A percentile compares a stretch with the other conserved stretches of the same genome.
These are phyloP conservation scores for human (Homo sapiens) DNA, from an alignment of 2,113 vertebrate genomes.

Conservation along the genomic window GRCh38 chr21:37800501-37801000, in stretches of 20 bases:
- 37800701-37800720: neutral
- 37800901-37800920: neutral
- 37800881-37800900: neutral
- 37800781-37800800: rapidly evolving
- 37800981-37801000: neutral
- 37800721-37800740: neutral
- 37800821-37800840: neutral
- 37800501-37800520: neutral
- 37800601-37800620: neutral
- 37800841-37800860: neutral
- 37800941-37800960: too few species aligned
- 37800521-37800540: neutral
- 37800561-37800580: neutral
- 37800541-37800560: neutral
- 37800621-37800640: rapidly evolving
- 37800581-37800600: neutral
- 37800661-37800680: neutral
- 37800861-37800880: neutral
- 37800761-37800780: neutral
- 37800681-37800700: neutral
- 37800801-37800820: neutral
- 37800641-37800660: neutral
- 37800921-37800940: neutral
- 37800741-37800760: neutral
- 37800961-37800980: neutral